These are phyloP conservation scores for Stichodactyla helianthus DNA, from an alignment of 64 coral and sea anemone genomes.

Conservation along the genomic window DNA sequence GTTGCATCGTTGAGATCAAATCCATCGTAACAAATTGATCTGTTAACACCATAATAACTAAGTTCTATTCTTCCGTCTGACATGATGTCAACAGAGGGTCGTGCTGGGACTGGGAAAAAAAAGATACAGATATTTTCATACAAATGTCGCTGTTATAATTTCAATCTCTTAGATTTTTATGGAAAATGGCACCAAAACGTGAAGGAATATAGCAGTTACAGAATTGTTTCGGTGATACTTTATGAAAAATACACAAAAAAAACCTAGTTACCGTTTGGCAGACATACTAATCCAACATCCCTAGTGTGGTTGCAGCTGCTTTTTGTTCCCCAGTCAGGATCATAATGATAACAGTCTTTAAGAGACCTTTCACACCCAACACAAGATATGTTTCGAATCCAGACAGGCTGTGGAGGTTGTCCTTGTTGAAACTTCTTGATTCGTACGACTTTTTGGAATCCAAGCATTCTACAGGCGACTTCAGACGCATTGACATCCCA, in stretches of 20 bases:
- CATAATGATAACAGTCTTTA: neutral
- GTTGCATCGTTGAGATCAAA: neutral
- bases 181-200: neutral
- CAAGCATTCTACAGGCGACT: neutral
- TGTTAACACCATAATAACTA: neutral
- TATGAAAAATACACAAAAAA: neutral
- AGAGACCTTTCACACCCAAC: slow-evolving; percentile 2
- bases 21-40: neutral
- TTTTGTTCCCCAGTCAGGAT: neutral
- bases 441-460: neutral
- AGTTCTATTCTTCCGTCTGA: neutral
- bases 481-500: neutral
- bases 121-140: neutral
- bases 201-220: neutral
- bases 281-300: neutral
- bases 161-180: neutral
- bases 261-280: neutral
- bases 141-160: neutral
- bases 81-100: neutral
- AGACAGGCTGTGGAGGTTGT: neutral
- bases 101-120: neutral
- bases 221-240: neutral
- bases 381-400: neutral
- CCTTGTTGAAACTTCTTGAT: neutral
- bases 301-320: neutral